These are phyloP conservation scores for Carduelis carduelis DNA, from an alignment of 2,797 vertebrate genomes.

Conservation along the genomic window DNA sequence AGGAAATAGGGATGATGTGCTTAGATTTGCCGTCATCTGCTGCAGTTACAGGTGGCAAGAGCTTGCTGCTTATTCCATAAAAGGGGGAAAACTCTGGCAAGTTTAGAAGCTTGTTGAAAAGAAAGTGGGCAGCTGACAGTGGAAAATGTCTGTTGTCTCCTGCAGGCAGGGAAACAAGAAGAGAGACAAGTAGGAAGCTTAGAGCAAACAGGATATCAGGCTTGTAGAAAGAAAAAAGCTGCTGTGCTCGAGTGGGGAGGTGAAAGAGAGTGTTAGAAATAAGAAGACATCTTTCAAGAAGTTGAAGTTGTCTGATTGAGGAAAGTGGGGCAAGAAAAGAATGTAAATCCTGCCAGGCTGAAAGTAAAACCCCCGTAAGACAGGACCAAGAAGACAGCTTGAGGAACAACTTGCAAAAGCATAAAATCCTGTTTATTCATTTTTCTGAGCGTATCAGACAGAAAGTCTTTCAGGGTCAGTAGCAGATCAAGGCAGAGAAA, in stretches of 20 bases:
- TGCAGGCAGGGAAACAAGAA: not conserved
- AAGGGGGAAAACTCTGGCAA: not conserved
- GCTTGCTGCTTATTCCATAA: not conserved
- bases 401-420: constrained; percentile 42
- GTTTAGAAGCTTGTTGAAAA: not conserved
- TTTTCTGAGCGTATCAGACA: not conserved
- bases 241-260: not conserved
- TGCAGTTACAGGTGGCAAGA: not conserved
- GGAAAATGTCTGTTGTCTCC: not conserved
- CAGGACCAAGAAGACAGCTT: constrained; percentile 27
- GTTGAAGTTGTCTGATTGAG: constrained; percentile 37
- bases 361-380: constrained; percentile 41
- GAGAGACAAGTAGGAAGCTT: not conserved
- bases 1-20: not conserved
- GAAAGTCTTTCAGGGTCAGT: constrained; percentile 47
- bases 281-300: constrained; percentile 34
- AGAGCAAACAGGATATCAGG: constrained; percentile 16
- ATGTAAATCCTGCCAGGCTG: constrained; percentile 49
- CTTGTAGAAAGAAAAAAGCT: constrained; percentile 15
- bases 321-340: constrained; percentile 25
- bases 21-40: not conserved
- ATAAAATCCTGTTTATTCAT: constrained; percentile 56
- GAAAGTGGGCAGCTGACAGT: not conserved
- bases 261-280: constrained; percentile 12
- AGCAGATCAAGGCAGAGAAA: constrained; percentile 28